Base-by-base conservation (phyloP, 2,797 vertebrate species). In the Ficedula albicollis region DNA sequence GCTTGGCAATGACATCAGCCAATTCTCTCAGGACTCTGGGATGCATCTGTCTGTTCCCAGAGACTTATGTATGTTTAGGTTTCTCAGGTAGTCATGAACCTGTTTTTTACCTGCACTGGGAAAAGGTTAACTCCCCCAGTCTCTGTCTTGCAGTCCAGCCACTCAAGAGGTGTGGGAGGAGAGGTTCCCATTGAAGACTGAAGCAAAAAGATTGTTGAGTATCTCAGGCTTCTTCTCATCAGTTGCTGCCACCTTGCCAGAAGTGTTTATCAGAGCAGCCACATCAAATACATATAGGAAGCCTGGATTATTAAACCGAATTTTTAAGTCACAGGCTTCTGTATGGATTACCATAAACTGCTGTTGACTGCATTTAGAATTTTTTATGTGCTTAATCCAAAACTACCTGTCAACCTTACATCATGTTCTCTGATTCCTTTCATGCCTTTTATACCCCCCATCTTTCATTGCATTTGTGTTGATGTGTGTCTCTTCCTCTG, bases 401-500 rank as follows among this genome's bases (percentile, higher is more conserved):
- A 81, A 74, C 15, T 51, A 21, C 7, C 41, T 46, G 25, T 43
- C 55, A 84, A 25, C 4, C 3, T 43, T 46, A 21, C 1, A 7
- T 18, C 15, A 15, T 25, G 1, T 70, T 67, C 34, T 39, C 20
- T 76, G 13, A 12, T 15, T 68, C 9, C 18, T 73, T 66, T 39
- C 17, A 29, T 14, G 20, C n/a, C 11, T 52, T 59, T 44, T 59
- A 59, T 59, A 36, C 1, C 5, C 17, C 3, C 0, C 2, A 7
- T n/a, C 29, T 70, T 69, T 39, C 4, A 3, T 4, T 58, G 30
- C 4, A 16, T 60, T 70, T 80, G 3, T 55, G 3, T 39, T 44
- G 21, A 23, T 44, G 17, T n/a, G 13, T 48, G 13, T 88, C 29
- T 43, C 26, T 77, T 77, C 16, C 26, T 49, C 32, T 75, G 1